Evolutionary conservation across 2,888 invertebrate genomes (phyloP).

Genomic region (Drosophila flavopinicola): DNA sequence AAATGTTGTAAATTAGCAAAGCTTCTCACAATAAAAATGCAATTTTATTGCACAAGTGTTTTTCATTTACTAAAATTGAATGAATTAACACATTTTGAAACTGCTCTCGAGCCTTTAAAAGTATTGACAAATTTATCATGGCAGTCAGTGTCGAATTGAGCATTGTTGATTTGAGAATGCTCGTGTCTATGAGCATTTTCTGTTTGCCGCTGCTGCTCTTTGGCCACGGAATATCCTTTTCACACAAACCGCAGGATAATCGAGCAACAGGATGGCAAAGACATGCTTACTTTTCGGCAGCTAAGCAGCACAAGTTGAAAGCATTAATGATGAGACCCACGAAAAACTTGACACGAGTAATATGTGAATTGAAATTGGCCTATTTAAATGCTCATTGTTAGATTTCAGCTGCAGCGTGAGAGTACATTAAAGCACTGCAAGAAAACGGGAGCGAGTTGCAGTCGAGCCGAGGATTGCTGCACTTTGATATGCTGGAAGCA

Average conservation of each 20-base stretch:
- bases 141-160: too few species aligned
- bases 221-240: too few species aligned
- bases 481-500: neutral
- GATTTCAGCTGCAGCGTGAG: neutral
- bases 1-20: too few species aligned
- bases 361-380: neutral
- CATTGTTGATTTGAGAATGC: too few species aligned
- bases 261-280: neutral
- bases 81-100: too few species aligned
- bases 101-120: too few species aligned
- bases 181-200: neutral
- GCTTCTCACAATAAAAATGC: too few species aligned
- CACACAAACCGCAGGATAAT: too few species aligned
- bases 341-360: neutral
- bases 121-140: too few species aligned
- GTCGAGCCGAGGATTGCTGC: conserved; percentile 1
- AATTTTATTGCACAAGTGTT: too few species aligned
- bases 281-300: neutral
- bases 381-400: neutral
- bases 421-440: neutral
- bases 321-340: neutral
- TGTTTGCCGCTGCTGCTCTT: neutral
- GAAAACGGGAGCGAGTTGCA: neutral
- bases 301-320: neutral
- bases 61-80: too few species aligned